Percentiles rank a stretch among this genome's conserved stretches.
Evolutionary conservation across 1,140 invertebrate species (phyloP).

Genomic region (Drosophila mauritiana): DNA sequence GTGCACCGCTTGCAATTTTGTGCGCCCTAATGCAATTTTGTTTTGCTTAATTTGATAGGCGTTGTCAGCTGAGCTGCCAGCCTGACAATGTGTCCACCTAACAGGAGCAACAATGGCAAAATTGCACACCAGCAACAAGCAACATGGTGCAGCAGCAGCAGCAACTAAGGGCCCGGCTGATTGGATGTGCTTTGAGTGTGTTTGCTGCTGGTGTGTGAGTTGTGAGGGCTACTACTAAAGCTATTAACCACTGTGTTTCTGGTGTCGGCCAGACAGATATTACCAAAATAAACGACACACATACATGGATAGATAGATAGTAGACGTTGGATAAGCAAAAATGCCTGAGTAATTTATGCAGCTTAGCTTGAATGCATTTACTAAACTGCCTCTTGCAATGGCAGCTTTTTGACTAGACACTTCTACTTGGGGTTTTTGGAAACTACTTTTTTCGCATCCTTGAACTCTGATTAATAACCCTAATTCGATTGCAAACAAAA

Average conservation of each 20-base stretch:
- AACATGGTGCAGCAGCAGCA: slow-evolving; percentile 5
- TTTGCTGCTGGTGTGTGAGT: slow-evolving; percentile 18
- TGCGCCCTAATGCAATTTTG: slow-evolving; percentile 78
- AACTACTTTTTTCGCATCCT: too few relatives aligned
- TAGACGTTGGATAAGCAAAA: slow-evolving; percentile 11
- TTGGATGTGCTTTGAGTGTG: slow-evolving; percentile 40
- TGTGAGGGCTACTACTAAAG: slow-evolving; percentile 3
- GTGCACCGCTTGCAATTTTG: slow-evolving; percentile 54
- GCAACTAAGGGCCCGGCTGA: slow-evolving; percentile 26
- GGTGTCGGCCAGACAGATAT: slow-evolving; percentile 9
- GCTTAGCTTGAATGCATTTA: slow-evolving; percentile 5
- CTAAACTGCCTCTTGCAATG: background rate
- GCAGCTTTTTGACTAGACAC: background rate
- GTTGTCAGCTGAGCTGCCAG: slow-evolving; percentile 73
- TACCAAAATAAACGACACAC: slow-evolving; percentile 19
- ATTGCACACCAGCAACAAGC: slow-evolving; percentile 3
- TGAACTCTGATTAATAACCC: too few relatives aligned
- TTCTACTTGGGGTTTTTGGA: background rate
- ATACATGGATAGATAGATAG: background rate
- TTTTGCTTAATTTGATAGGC: slow-evolving; percentile 83
- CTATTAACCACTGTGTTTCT: slow-evolving; percentile 21
- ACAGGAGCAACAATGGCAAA: slow-evolving; percentile 31
- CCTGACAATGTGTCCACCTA: slow-evolving; percentile 51
- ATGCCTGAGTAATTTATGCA: slow-evolving; percentile 1
- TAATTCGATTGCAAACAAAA: too few relatives aligned